phyloP scores from a whole-genome alignment of 2,888 invertebrate genomes.

The Scaptomyza parva region DNA sequence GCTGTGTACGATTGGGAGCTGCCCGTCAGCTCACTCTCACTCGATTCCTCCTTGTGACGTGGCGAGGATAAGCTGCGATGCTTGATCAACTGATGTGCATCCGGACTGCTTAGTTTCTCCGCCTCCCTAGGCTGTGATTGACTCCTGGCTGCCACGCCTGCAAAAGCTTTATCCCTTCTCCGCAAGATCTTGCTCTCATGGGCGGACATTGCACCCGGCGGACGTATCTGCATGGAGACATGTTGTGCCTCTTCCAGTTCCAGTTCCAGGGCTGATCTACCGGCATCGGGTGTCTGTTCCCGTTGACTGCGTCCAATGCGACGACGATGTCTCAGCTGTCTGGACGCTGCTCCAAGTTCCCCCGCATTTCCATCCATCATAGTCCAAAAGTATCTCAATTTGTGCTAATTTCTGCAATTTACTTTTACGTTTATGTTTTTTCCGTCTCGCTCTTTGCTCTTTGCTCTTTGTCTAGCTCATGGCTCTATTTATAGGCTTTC shows the following conservation, averaged over 20 bases:
- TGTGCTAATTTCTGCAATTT: slow-evolving; percentile 12
- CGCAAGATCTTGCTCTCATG: slow-evolving; percentile 84
- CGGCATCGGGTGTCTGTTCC: slow-evolving; percentile 87
- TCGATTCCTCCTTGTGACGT: slow-evolving; percentile 83
- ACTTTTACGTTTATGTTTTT: slow-evolving; percentile 22
- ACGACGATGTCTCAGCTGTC: slow-evolving; percentile 86
- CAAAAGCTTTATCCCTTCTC: slow-evolving; percentile 82
- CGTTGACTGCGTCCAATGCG: slow-evolving; percentile 87
- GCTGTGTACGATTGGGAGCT: slow-evolving; percentile 49
- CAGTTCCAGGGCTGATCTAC: slow-evolving; percentile 18
- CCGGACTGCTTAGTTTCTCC: slow-evolving; percentile 77
- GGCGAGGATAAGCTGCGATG: slow-evolving; percentile 84
- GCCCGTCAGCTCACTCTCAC: slow-evolving; percentile 79
- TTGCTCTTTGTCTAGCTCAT: slow-evolving; percentile 37
- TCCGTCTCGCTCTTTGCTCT: not conserved
- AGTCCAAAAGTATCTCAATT: slow-evolving; percentile 26
- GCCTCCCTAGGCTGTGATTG: slow-evolving; percentile 83
- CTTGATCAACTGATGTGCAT: slow-evolving; percentile 79
- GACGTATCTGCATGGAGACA: slow-evolving; percentile 81
- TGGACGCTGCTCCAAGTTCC: slow-evolving; percentile 77
- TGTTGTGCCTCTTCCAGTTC: slow-evolving; percentile 48
- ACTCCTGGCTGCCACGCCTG: slow-evolving; percentile 84
- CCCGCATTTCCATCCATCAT: slow-evolving; percentile 56
- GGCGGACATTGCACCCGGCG: slow-evolving; percentile 77
- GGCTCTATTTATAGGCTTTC: slow-evolving; percentile 62